Evolutionary conservation across 2,888 invertebrate genomes (phyloP).

Genomic region (Griposia aprilina): DNA sequence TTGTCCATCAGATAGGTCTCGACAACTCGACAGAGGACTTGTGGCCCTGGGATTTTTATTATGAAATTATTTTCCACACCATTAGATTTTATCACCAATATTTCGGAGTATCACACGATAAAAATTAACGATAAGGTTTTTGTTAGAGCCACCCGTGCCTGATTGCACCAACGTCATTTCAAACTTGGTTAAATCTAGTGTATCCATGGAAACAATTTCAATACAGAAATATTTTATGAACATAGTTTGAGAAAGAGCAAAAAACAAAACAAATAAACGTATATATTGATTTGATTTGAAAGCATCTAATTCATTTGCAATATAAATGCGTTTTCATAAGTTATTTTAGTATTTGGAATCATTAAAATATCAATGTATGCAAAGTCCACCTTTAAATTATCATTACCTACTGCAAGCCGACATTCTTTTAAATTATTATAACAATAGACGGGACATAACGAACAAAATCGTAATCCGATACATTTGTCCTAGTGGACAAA

Average conservation of each 20-base stretch:
- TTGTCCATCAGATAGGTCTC: no score
- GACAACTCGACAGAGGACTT: no score
- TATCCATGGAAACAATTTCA: not conserved
- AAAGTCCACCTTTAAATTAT: not conserved
- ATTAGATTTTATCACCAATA: not conserved
- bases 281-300: not conserved
- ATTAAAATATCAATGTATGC: not conserved
- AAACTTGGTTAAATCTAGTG: not conserved
- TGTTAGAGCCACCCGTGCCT: not conserved
- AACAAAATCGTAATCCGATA: no score
- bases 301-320: not conserved
- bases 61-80: not conserved
- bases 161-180: not conserved
- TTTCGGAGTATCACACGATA: not conserved
- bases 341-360: not conserved
- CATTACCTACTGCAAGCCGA: not conserved
- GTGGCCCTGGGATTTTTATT: not conserved
- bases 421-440: not conserved
- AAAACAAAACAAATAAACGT: not conserved
- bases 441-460: no score
- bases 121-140: not conserved
- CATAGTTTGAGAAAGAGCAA: not conserved
- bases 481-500: no score
- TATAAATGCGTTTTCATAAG: not conserved
- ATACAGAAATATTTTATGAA: not conserved